Base-by-base conservation (phyloP, 1,140 invertebrate genomes). In the Helicoverpa zea region DNA sequence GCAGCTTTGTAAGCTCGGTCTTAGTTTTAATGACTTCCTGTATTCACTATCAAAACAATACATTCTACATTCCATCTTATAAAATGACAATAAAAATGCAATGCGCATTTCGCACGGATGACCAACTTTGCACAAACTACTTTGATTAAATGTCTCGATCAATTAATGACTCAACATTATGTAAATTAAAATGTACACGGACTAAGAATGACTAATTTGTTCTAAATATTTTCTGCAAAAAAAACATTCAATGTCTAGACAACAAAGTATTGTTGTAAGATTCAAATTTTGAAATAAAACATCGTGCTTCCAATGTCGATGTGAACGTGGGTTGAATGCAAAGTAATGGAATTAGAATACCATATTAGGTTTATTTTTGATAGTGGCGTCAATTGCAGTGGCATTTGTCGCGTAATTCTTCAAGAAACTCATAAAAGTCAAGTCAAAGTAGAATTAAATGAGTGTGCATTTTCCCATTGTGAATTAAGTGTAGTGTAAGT, bases 301-400 rank as follows among this genome's bases (percentile, higher is more conserved):
- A 5, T 43, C 47, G 29, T 29, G 59, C 10, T 56, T 58, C 13
- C 52, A 58, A 70, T 79, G 76, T 70, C 10, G 11, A 4, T 52
- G n/a, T 23, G 7, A 3, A 56, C 51, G 54, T 79, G 76, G 43
- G 14, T 30, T n/a, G 64, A 79, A 79, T 70, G 43, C 10, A 58
- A 47, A 79, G 11, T 11, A 61, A 13, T 0, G 12, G 43, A 52
- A 79, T 79, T 68, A 79, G 54, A 79, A 79, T 68, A 70, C 23
- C 18, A 66, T 12, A 81, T 78, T 47, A 77, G 68, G 66, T 78
- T 74, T 78, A 81, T 81, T 81, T 81, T 81, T 64, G 51, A 73
- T 30, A 58, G 56, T 79, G 66, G 13, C 78, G 66, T 79, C 75
- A 77, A 30, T 13, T 66, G 16, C 47, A 66, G 10, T 29, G 18